These are phyloP conservation scores for Erythrocercus mccallii DNA, from an alignment of 2,113 vertebrate species.

Conservation along the genomic window DNA sequence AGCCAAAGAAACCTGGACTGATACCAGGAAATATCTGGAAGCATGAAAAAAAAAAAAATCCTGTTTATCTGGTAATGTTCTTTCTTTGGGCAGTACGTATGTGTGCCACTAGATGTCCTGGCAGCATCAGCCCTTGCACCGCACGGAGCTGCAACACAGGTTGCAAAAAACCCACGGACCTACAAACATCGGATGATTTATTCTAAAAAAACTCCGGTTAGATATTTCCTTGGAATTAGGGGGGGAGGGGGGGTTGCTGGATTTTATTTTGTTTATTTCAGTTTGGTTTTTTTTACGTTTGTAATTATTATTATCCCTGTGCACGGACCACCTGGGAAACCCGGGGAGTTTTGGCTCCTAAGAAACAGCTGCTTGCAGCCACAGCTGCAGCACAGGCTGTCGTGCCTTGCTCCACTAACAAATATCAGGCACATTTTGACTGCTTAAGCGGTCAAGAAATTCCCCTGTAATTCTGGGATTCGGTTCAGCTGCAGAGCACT, in stretches of 20 bases:
- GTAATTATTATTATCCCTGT: not conserved
- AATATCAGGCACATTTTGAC: not conserved
- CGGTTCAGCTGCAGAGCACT: not conserved
- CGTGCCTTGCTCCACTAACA: not conserved
- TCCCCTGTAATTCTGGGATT: fast-evolving
- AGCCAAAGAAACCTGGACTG: not conserved
- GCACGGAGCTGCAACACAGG: fast-evolving
- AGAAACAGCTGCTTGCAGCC: not conserved
- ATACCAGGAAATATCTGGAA: not conserved
- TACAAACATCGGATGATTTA: too few relatives aligned
- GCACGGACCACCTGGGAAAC: not conserved
- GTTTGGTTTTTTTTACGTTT: not conserved
- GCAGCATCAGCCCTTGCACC: not conserved
- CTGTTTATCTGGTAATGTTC: not conserved
- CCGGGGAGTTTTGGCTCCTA: not conserved
- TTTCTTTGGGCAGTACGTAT: not conserved
- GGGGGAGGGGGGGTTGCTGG: too few relatives aligned
- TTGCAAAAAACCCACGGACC: fast-evolving
- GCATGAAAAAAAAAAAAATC: not conserved
- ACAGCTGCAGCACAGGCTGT: not conserved
- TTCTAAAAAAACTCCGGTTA: not conserved
- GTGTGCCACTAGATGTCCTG: constrained; percentile 46
- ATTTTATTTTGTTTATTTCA: not conserved
- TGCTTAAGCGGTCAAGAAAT: not conserved
- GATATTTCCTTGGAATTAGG: not conserved